phyloP scores from a whole-genome alignment of 1,140 invertebrate genomes.

The Lepidostoma basale region DNA sequence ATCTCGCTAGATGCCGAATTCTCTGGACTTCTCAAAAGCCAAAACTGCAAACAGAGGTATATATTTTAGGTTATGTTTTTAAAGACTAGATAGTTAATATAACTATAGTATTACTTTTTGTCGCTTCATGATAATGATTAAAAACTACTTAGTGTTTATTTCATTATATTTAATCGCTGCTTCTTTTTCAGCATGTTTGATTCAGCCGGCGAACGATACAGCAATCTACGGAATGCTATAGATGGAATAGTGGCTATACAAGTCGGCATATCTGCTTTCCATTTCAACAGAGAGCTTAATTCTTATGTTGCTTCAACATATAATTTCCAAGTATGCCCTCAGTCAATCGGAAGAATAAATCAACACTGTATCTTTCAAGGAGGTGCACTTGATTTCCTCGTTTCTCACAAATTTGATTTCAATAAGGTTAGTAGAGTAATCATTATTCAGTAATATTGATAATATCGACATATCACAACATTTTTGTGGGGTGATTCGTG shows the following conservation, averaged over 20 bases:
- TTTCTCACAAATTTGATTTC: conserved; percentile 72
- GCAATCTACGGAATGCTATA: conserved; percentile 63
- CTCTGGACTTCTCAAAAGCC: conserved; percentile 62
- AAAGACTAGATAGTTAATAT: not conserved
- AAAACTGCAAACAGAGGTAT: conserved; percentile 61
- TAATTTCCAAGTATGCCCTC: conserved; percentile 73
- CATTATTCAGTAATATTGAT: not conserved
- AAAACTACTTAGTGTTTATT: not conserved
- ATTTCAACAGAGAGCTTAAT: conserved; percentile 61
- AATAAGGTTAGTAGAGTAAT: conserved; percentile 66
- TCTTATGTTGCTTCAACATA: conserved; percentile 66
- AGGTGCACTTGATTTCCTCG: conserved; percentile 68
- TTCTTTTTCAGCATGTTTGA: conserved; percentile 72
- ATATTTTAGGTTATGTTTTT: conserved; percentile 35
- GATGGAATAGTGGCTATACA: conserved; percentile 67
- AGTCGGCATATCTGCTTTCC: conserved; percentile 68
- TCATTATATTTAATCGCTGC: not conserved
- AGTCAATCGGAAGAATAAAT: conserved; percentile 63
- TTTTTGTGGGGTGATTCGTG: not conserved
- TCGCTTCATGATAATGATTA: not conserved
- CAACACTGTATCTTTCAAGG: conserved; percentile 68
- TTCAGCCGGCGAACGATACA: conserved; percentile 66
- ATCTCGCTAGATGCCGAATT: conserved; percentile 74
- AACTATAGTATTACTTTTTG: not conserved
- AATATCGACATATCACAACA: not conserved